Base-by-base conservation (phyloP, 2,797 vertebrate genomes). In the Phoeniculus purpureus region DNA sequence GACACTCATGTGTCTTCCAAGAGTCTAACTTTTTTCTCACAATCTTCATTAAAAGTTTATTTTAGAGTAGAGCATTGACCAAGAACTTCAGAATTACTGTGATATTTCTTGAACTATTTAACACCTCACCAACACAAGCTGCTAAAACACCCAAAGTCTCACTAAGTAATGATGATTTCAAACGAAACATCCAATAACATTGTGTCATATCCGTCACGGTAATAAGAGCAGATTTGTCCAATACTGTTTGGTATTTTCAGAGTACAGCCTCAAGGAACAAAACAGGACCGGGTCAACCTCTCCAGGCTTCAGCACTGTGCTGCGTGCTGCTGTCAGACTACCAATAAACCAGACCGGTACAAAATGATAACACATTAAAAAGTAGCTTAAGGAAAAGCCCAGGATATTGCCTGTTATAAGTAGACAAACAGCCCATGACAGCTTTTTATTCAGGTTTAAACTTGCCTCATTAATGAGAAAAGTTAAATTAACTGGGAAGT, bases 401-500 rank as follows among this genome's bases (percentile, higher is more conserved):
- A 34, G 32, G 73, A 88, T 55, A 2, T 0, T 61, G 27, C 32
- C 50, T 67, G 50, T 37, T 73, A 18, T 52, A 40, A 3, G 10
- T 15, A 87, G 68, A 81, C 31, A 86, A 93, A 76, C 37, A 89
- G 48, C 9, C 37, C 15, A 3, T 29, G 37, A 62, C n/a, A 75
- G 47, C 0, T 47, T 56, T 66, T 61, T 32, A 32, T 50, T 19
- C 47, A 50, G 29, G 51, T 78, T 90, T 85, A 40, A 81, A 26
- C 26, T 75, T 40, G 56, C 23, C 20, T 45, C 26, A 34, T 92
- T 86, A 76, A 81, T 15, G 64, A 74, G 55, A 78, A 94, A 68
- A 92, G 40, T 61, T 70, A 10, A 48, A 58, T 40, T 90, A 94
- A 88, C 15, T 91, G 40, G n/a, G 48, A 83, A 93, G 83, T 58